phyloP scores from a whole-genome alignment of 2,888 invertebrate genomes.

The Ennomos erosarius region DNA sequence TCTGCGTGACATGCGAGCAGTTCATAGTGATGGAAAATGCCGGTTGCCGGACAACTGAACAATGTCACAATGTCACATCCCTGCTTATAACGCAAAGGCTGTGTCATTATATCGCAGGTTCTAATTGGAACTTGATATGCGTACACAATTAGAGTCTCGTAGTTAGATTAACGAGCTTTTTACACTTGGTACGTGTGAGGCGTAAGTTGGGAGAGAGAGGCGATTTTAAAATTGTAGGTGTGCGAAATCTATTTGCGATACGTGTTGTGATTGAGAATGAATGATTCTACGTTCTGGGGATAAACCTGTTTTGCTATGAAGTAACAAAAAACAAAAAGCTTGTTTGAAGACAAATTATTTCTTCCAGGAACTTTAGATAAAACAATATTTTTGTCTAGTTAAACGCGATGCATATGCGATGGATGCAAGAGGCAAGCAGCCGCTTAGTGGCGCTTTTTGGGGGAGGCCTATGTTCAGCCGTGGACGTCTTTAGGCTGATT shows the following conservation, averaged over 20 bases:
- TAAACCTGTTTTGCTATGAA: no score
- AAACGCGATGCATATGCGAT: no score
- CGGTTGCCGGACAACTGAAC: not conserved
- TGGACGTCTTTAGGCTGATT: no score
- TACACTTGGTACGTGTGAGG: conserved; percentile 50
- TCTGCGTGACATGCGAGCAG: no score
- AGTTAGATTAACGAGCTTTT: conserved; percentile 77
- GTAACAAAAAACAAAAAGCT: no score
- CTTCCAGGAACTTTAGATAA: no score
- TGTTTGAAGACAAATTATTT: no score
- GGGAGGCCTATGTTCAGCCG: no score
- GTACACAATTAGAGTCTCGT: conserved; percentile 73
- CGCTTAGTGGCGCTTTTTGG: no score
- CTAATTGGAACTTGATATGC: conserved; percentile 82
- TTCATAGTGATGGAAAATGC: not conserved
- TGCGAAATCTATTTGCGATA: not conserved
- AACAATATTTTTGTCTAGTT: no score
- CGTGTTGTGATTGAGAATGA: not conserved
- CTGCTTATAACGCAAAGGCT: conserved; percentile 32
- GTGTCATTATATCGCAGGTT: conserved; percentile 69
- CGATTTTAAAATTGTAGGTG: conserved; percentile 16
- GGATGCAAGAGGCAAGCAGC: no score
- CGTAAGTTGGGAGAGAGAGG: conserved; percentile 4
- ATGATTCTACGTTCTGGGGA: not conserved
- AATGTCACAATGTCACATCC: conserved; percentile 15